These are phyloP conservation scores for Cataglyphis rosenhaueri DNA, from an alignment of 2,888 invertebrate species.

Conservation along the genomic window DNA sequence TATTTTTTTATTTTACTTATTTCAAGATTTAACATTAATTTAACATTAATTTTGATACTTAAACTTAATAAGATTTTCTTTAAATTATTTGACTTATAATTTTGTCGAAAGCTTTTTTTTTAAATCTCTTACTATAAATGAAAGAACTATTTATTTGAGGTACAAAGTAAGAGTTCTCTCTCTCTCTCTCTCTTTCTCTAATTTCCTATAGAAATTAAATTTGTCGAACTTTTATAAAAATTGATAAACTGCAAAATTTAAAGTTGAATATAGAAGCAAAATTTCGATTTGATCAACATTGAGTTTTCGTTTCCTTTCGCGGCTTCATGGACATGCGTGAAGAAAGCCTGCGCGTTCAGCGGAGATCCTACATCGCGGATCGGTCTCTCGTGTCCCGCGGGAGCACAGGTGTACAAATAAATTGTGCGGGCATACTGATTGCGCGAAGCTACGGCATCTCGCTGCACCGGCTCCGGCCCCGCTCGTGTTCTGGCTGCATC, in stretches of 20 bases:
- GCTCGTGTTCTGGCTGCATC: conserved; percentile 77
- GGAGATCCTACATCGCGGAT: conserved; percentile 59
- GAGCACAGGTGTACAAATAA: conserved; percentile 76
- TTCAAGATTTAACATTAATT: background rate
- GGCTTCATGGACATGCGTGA: background rate
- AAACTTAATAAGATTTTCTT: background rate
- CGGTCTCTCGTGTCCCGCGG: conserved; percentile 55
- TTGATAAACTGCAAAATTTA: background rate
- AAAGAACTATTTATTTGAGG: background rate
- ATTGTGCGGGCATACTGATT: conserved; percentile 71
- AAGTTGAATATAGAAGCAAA: background rate
- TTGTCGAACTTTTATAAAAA: background rate
- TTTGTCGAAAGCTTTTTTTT: too few relatives aligned
- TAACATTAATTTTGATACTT: background rate
- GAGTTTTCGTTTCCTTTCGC: background rate
- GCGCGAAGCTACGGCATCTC: conserved; percentile 49
- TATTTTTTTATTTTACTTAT: too few relatives aligned
- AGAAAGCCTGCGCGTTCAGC: conserved; percentile 20
- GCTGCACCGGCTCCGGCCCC: conserved; percentile 58
- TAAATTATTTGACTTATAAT: background rate
- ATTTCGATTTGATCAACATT: background rate
- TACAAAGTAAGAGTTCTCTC: background rate
- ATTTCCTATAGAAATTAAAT: background rate
- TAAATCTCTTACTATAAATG: background rate
- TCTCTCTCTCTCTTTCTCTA: too few relatives aligned